phyloP scores from a whole-genome alignment of 2,888 invertebrate species.

The Osedax frankpressi region DNA sequence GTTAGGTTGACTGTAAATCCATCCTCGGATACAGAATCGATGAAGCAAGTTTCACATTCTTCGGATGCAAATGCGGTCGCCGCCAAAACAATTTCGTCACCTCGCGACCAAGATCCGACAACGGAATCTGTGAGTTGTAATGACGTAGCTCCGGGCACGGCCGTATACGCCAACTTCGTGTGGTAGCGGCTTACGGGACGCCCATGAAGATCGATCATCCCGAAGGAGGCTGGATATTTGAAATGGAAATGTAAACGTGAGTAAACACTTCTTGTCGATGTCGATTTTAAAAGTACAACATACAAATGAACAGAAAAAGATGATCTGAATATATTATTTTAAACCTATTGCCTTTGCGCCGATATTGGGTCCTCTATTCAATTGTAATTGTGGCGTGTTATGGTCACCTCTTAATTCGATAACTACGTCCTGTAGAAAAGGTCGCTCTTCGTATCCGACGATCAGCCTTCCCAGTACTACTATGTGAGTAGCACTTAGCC shows the following conservation, averaged over 20 bases:
- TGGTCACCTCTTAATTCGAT: slow-evolving; percentile 26
- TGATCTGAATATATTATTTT: too few relatives aligned
- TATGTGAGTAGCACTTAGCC: slow-evolving; percentile 23
- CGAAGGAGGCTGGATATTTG: slow-evolving; percentile 29
- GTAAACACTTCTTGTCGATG: too few relatives aligned
- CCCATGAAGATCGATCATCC: slow-evolving; percentile 28
- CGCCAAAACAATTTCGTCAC: slow-evolving; percentile 26
- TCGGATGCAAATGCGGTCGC: slow-evolving; percentile 23
- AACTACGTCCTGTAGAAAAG: slow-evolving; percentile 26
- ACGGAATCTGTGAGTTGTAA: slow-evolving; percentile 24
- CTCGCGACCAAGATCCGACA: slow-evolving; percentile 23
- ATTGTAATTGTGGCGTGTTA: slow-evolving; percentile 23
- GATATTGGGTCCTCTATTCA: slow-evolving; percentile 22
- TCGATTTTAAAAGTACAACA: too few relatives aligned
- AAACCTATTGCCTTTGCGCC: slow-evolving; percentile 31
- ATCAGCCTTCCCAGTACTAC: slow-evolving; percentile 28
- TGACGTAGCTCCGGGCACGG: slow-evolving; percentile 18
- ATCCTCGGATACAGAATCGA: slow-evolving; percentile 25
- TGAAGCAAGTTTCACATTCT: slow-evolving; percentile 25
- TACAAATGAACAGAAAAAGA: too few relatives aligned
- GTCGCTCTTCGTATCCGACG: slow-evolving; percentile 35
- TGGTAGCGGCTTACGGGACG: slow-evolving; percentile 19
- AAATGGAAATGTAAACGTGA: too few relatives aligned
- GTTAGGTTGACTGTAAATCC: slow-evolving; percentile 30
- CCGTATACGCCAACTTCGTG: slow-evolving; percentile 26